Base-by-base conservation (phyloP, 2,888 invertebrate species). In the Chrysodeixis includens region DNA sequence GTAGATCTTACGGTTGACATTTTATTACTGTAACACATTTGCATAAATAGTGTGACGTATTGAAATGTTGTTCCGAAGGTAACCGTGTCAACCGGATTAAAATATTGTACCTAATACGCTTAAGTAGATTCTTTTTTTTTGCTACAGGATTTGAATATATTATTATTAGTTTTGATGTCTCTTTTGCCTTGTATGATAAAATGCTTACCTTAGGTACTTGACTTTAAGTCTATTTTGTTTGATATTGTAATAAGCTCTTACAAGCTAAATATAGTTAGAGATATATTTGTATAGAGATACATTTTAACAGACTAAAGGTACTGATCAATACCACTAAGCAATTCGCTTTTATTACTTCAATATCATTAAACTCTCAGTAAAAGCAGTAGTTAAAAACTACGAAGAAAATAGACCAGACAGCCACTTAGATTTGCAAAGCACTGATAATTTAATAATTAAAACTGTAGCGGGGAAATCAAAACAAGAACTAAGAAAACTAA, bases 1-100 rank as follows among this genome's bases (percentile, higher is more conserved):
- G 83, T 88, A 79, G 83, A 86, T 70, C 86, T 88, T 87, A 82
- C 78, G 64, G 84, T 83, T 89, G 90, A 90, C 92, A 92, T 92
- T 92, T 87, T 84, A 87, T 88, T 86, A 83, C 71, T 77, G 74
- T 60, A 65, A 46, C 78, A 73, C 62, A 92, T 92, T 92, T 89
- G 88, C 92, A 92, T 92, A 92, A 89, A 88, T 87, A 82, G 80
- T 81, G 82, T 62, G 81, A 77, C 77, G 81, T 76, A 79, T 84
- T 81, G 80, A 87, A 86, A 86, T 82, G 84, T 78, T 78, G 80
- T 53, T 82, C 63, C 58, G 81, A 83, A 86, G 80, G 85, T 75
- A 76, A 82, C 69, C 78, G 67, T 76, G 82, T 69, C 76, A 74
- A 70, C 56, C 71, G 64, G 75, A 71, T 75, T 71, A 72, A 66